Conservation (phyloP, 2,888 invertebrate species). For the Cheilosia variabilis region DNA sequence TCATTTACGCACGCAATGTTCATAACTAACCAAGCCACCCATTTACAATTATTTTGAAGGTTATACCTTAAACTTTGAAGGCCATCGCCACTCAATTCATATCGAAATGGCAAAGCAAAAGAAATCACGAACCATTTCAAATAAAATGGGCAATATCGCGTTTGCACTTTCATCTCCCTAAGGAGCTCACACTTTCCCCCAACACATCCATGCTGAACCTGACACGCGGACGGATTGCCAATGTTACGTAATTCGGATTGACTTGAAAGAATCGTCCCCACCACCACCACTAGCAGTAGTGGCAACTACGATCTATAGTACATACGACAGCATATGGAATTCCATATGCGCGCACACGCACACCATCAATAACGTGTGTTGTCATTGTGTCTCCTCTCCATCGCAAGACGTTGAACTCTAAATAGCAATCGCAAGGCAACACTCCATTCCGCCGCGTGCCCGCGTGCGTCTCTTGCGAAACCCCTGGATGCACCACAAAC, state of each 20-base stretch:
- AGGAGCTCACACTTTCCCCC: constrained; percentile 72
- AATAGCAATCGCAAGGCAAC: constrained; percentile 65
- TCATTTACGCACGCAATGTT: constrained; percentile 24
- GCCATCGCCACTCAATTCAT: constrained; percentile 6
- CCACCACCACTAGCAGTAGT: constrained; percentile 17
- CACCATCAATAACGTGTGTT: constrained; percentile 44
- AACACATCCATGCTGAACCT: constrained; percentile 53
- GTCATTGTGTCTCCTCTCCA: constrained; percentile 63
- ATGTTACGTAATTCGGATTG: constrained; percentile 72
- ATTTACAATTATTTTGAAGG: constrained; percentile 25
- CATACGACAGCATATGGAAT: constrained; percentile 51
- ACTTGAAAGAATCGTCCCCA: constrained; percentile 64
- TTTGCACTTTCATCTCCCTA: constrained; percentile 64
- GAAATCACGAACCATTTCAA: constrained; percentile 29
- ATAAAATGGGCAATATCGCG: constrained; percentile 31
- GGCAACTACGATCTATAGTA: neutral
- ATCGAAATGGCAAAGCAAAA: neutral
- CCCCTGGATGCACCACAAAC: constrained; percentile 52
- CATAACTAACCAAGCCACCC: neutral
- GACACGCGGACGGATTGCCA: constrained; percentile 64
- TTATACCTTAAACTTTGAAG: constrained; percentile 50
- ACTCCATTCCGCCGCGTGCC: constrained; percentile 29
- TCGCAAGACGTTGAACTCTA: constrained; percentile 73
- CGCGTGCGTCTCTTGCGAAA: neutral
- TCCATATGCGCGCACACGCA: constrained; percentile 53